Evolutionary conservation across 2,797 vertebrate genomes (phyloP).

Genomic region (Acanthurus leucopareius): DNA sequence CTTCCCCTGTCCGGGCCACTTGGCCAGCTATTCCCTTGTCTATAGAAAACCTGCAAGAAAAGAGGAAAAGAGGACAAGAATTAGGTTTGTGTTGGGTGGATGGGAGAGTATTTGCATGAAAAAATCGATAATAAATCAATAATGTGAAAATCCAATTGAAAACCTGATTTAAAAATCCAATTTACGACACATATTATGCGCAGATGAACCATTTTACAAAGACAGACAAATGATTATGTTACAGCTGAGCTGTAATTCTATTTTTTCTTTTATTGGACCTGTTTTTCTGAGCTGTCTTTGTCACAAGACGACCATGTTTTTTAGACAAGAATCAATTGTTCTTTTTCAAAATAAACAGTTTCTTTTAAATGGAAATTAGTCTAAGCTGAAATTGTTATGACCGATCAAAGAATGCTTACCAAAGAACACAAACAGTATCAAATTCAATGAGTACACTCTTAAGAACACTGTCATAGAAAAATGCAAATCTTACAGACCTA

Average conservation of each 20-base stretch:
- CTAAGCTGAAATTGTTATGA: too few relatives aligned
- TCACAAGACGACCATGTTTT: slow-evolving; percentile 1
- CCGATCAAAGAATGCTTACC: not conserved
- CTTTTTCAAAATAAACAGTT: slow-evolving; percentile 4
- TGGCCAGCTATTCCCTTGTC: slow-evolving; percentile 99
- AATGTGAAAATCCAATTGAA: slow-evolving; percentile 6
- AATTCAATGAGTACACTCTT: not conserved
- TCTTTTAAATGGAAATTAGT: not conserved
- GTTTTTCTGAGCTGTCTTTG: slow-evolving; percentile 4
- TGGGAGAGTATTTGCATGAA: not conserved
- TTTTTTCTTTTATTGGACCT: not conserved
- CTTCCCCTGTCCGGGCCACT: slow-evolving; percentile 97
- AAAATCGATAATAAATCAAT: slow-evolving; percentile 19
- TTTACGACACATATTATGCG: slow-evolving; percentile 3
- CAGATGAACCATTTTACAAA: not conserved
- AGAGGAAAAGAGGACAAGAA: slow-evolving; percentile 1
- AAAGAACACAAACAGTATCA: not conserved
- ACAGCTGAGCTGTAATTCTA: not conserved
- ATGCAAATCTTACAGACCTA: slow-evolving; percentile 83
- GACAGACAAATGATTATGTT: not conserved
- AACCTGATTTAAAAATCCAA: slow-evolving; percentile 1
- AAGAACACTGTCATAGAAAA: slow-evolving; percentile 1
- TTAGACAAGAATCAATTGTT: not conserved
- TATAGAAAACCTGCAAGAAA: slow-evolving; percentile 93
- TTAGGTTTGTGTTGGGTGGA: not conserved